Evolutionary conservation across 2,113 vertebrate genomes (phyloP), one percentile per base, ranked within the genome.

Genomic region (Cinclus mexicanus): DNA sequence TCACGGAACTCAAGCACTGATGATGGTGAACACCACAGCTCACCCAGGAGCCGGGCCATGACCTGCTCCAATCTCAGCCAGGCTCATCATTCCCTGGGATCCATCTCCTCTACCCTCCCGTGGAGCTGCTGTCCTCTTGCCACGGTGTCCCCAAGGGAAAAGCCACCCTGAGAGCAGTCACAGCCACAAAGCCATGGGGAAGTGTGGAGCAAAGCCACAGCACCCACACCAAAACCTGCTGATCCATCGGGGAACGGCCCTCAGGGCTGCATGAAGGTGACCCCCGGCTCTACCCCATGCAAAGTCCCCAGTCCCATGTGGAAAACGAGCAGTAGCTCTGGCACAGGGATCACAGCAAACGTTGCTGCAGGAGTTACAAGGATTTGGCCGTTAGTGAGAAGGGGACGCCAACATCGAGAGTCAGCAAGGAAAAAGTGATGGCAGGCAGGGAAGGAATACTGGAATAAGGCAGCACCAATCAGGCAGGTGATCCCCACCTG

Each of bases 401-500:
- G 23, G 9, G 37, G 16, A 29, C 29, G 35, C 31, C 46, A 35
- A 21, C 4, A 25, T 14, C 18, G 33, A 26, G 29, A 47, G 18
- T 11, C 41, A 53, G 65, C 35, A 8, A 0, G 12, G 65, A 19
- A 37, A 50, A 24, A 50, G 14, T 5, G 2, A 1, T 31, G 19
- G 35, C 1, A 35, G 3, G 19, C 7, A 50, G 56, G 44, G 65
- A 22, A 68, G 33, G 44, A 64, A 44, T 1, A 31, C 0, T 2
- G 22, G 26, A 91, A 60, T 29, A n/a, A 50, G 8, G 44, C 46
- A 78, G 42, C 67, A 31, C 12, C 72, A 47, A 21, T 47, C 41
- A 35, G 6, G 49, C 22, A 60, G 42, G 35, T 39, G 35, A 7
- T 19, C 31, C 63, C 39, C 2, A 3, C 52, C 26, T 1, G 0